Conservation (phyloP, 2,797 vertebrate genomes). For the Champsocephalus gunnari region DNA sequence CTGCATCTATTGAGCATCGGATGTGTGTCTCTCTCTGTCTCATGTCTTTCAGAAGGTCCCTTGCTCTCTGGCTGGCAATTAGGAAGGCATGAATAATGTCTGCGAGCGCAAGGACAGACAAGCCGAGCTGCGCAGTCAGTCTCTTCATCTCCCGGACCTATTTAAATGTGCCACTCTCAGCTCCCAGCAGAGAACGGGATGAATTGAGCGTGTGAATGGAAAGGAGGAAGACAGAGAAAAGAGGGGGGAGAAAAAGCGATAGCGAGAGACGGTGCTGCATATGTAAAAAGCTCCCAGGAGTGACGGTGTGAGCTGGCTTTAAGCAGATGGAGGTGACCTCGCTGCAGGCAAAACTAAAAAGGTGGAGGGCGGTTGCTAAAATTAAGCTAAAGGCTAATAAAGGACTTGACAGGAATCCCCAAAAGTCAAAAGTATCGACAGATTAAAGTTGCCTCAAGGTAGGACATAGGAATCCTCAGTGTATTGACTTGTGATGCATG, state of each 20-base stretch:
- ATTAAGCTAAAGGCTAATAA: constrained; percentile 30
- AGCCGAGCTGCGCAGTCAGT: constrained; percentile 28
- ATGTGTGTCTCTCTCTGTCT: constrained; percentile 43
- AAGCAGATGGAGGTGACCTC: constrained; percentile 68
- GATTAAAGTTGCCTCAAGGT: constrained; percentile 6
- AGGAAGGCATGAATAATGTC: constrained; percentile 64
- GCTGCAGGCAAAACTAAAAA: constrained; percentile 53
- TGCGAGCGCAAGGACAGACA: constrained; percentile 40
- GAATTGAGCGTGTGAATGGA: constrained; percentile 49
- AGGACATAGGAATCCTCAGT: constrained; percentile 12
- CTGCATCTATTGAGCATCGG: constrained; percentile 55
- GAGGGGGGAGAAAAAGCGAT: neutral
- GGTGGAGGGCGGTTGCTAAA: constrained; percentile 32
- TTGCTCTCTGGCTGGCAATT: constrained; percentile 32
- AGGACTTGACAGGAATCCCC: constrained; percentile 43
- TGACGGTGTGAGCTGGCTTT: constrained; percentile 50
- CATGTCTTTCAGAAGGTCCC: constrained; percentile 44
- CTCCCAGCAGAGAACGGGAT: constrained; percentile 43
- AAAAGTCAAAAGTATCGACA: constrained; percentile 15
- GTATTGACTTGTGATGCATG: constrained; percentile 12
- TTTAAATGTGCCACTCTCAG: constrained; percentile 52
- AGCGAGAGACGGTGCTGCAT: constrained; percentile 30
- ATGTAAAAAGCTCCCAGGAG: constrained; percentile 47
- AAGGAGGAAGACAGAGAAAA: constrained; percentile 21
- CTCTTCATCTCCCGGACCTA: constrained; percentile 63